Evolutionary conservation across 1,140 invertebrate genomes (phyloP), one percentile per base, ranked within the genome.

Genomic region (Microplitis demolitor): DNA sequence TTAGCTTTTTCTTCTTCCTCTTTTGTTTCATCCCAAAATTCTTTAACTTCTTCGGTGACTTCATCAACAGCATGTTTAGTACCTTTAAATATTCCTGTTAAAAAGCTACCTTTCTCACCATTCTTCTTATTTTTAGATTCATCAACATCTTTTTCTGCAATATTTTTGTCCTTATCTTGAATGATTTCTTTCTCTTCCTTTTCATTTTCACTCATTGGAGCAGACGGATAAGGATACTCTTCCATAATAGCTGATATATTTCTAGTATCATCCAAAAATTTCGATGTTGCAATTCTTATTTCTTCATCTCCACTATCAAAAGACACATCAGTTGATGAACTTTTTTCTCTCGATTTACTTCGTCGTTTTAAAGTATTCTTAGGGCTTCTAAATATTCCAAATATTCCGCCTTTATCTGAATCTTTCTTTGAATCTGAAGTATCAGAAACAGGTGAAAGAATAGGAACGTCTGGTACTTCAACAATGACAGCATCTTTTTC

Each of bases 291-390:
- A 51, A 74, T 69, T 37, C 69, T 50, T 9, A 75, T 64, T 54
- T 75, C 74, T 45, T 77, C 76, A 53, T 77, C 76, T 24, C 71
- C 71, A 67, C 76, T 75, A 37, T 77, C 76, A 11, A 74, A 69
- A 9, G 76, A 74, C 16, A 62, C 54, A 0, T 75, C 74, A 16
- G 72, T 74, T 14, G 68, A 33, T 71, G 67, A 37, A 64, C 70
- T 76, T 39, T 83, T 83, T 66, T 85, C 81, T 64, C 78, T 82
- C 0, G 82, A 83, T 35, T 78, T 80, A 34, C 78, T 83, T 66
- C 76, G 5, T 8, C 77, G 80, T 39, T 82, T 82, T 0, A 76
- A 77, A 14, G 77, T 80, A 1, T 73, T 75, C 9, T 79, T 82
- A 0, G 80, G 80, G 31, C 80, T 81, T 45, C 74, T 82, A 37